phyloP scores from a whole-genome alignment of 2,888 invertebrate genomes.

The Platerodrilus igneus region DNA sequence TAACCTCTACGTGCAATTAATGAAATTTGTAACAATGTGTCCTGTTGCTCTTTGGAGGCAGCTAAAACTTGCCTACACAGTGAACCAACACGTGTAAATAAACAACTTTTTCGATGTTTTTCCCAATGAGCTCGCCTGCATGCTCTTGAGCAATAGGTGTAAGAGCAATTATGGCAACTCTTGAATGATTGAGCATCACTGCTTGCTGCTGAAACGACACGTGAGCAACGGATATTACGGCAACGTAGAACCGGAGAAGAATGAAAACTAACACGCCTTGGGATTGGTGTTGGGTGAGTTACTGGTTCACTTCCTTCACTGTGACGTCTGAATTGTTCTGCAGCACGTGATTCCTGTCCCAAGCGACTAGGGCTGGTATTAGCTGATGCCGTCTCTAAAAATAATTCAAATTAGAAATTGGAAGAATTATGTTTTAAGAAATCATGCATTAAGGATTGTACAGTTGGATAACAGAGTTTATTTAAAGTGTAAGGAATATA shows the following conservation, averaged over 20 bases:
- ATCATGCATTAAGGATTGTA: too few relatives aligned
- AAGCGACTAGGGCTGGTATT: slow-evolving; percentile 45
- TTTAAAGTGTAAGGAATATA: too few relatives aligned
- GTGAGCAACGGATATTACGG: slow-evolving; percentile 25
- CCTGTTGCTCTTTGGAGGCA: slow-evolving; percentile 72
- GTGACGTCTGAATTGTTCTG: slow-evolving; percentile 53
- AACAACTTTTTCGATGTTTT: slow-evolving; percentile 83
- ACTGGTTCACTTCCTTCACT: slow-evolving; percentile 61
- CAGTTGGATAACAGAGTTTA: too few relatives aligned
- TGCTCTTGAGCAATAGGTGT: slow-evolving; percentile 87
- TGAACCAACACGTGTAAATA: slow-evolving; percentile 85
- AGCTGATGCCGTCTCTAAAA: slow-evolving; percentile 50
- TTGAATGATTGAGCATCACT: slow-evolving; percentile 83
- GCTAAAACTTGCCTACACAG: slow-evolving; percentile 82
- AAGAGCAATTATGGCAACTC: slow-evolving; percentile 92
- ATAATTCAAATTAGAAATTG: slow-evolving; percentile 34
- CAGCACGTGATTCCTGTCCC: slow-evolving; percentile 30
- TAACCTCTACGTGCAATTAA: slow-evolving; percentile 80
- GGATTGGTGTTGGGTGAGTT: slow-evolving; percentile 30
- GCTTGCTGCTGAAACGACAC: slow-evolving; percentile 44
- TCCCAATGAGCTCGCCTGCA: slow-evolving; percentile 92
- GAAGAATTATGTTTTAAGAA: too few relatives aligned
- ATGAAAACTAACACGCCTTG: slow-evolving; percentile 63
- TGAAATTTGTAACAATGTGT: slow-evolving; percentile 73
- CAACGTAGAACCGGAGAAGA: slow-evolving; percentile 47